Evolutionary conservation across 1,140 invertebrate genomes (phyloP).

Genomic region (Drosophila tsacasi): DNA sequence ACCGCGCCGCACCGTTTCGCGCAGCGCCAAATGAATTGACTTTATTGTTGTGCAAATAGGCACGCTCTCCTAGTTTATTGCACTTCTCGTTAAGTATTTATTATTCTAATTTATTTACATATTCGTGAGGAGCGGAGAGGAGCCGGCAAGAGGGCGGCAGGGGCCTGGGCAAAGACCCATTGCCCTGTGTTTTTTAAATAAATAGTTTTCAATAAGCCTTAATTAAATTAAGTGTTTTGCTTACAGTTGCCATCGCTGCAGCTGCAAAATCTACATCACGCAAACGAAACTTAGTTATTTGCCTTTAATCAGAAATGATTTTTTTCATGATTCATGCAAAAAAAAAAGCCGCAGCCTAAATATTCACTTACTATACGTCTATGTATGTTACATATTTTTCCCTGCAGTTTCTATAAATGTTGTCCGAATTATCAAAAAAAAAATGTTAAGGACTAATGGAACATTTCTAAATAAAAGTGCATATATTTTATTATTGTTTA

Average conservation of each 20-base stretch:
- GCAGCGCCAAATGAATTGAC: constrained; percentile 72
- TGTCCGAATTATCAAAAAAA: no score
- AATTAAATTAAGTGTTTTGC: constrained; percentile 65
- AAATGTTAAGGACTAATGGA: no score
- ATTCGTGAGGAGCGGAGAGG: constrained; percentile 1
- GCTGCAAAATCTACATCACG: constrained; percentile 7
- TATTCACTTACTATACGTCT: no score
- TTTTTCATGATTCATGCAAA: no score
- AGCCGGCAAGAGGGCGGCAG: neutral
- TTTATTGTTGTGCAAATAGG: constrained; percentile 81
- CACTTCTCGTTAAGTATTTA: constrained; percentile 68
- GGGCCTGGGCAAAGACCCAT: constrained; percentile 53
- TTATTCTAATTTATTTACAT: constrained; percentile 78
- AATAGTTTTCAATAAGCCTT: constrained; percentile 67
- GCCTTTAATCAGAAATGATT: constrained; percentile 11
- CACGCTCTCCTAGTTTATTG: constrained; percentile 41
- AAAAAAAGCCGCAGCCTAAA: no score
- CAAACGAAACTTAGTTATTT: constrained; percentile 28
- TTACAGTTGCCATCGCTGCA: constrained; percentile 24
- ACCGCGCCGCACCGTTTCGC: constrained; percentile 4
- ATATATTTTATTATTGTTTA: no score
- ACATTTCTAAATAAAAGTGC: no score
- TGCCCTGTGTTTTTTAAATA: constrained; percentile 65
- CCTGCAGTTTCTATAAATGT: no score
- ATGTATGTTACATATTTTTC: no score